Conservation (phyloP, 2,888 invertebrate species). For the Mythimna ferrago region DNA sequence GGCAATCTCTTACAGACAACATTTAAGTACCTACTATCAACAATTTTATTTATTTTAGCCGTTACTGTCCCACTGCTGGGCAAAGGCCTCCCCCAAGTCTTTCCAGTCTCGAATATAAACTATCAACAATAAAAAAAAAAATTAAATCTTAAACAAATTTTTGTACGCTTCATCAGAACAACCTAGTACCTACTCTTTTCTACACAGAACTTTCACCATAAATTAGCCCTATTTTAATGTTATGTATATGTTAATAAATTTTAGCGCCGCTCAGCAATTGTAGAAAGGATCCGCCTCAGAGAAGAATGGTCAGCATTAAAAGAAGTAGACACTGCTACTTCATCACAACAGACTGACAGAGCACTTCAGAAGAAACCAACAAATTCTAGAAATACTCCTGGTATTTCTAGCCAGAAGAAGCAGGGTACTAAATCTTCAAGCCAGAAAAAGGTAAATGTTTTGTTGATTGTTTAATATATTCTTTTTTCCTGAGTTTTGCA, state of each 20-base stretch:
- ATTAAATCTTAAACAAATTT: not conserved
- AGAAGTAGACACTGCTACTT: slow-evolving; percentile 68
- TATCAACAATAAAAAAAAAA: too few relatives aligned
- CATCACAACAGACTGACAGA: slow-evolving; percentile 22
- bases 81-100: too few relatives aligned
- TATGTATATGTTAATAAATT: slow-evolving; percentile 46
- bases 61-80: too few relatives aligned
- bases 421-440: slow-evolving; percentile 9
- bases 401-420: slow-evolving; percentile 36
- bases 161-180: not conserved
- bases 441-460: slow-evolving; percentile 46
- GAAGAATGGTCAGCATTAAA: slow-evolving; percentile 86
- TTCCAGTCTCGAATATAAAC: too few relatives aligned
- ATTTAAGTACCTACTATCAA: too few relatives aligned
- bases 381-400: slow-evolving; percentile 39
- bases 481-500: not conserved
- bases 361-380: slow-evolving; percentile 45
- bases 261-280: slow-evolving; percentile 84
- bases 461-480: not conserved
- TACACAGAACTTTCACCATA: too few relatives aligned
- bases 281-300: slow-evolving; percentile 79
- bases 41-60: too few relatives aligned
- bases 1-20: too few relatives aligned
- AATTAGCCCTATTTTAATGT: not conserved
- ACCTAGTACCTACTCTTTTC: not conserved